A percentile compares a stretch with the other conserved stretches of the same genome.
phyloP scores from a whole-genome alignment of 2,888 invertebrate species.

The Lasiommata megera region DNA sequence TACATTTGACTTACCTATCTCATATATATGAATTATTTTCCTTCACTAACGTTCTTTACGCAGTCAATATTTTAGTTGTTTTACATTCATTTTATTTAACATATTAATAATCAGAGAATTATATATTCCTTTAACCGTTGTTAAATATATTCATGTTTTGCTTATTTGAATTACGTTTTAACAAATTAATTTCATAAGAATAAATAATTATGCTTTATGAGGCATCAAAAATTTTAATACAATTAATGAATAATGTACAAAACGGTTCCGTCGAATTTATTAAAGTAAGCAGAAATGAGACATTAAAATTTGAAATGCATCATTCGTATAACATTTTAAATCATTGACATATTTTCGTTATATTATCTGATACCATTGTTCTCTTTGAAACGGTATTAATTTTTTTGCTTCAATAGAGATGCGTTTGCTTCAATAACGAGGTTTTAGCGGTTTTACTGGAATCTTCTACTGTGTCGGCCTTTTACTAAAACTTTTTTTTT shows the following conservation, averaged over 20 bases:
- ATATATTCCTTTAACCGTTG: too few relatives aligned
- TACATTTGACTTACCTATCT: too few relatives aligned
- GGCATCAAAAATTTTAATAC: neutral
- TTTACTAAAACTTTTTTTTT: constrained; percentile 23
- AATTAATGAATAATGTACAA: neutral
- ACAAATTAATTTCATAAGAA: neutral
- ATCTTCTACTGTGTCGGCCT: constrained; percentile 4
- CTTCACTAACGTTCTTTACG: too few relatives aligned
- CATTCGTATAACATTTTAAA: constrained; percentile 26
- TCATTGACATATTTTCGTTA: constrained; percentile 30
- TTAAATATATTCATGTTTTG: too few relatives aligned
- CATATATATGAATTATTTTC: too few relatives aligned
- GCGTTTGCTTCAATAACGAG: constrained; percentile 10
- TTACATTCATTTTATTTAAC: too few relatives aligned
- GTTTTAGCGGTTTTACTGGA: constrained; percentile 21
- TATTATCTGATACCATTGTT: constrained; percentile 28
- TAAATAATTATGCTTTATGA: neutral
- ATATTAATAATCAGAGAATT: too few relatives aligned
- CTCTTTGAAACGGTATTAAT: constrained; percentile 27
- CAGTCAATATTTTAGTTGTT: too few relatives aligned
- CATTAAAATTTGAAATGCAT: constrained; percentile 25
- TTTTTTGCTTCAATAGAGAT: constrained; percentile 22
- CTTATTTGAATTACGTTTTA: too few relatives aligned
- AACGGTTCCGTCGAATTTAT: neutral
- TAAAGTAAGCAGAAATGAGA: constrained; percentile 4